A percentile compares a stretch with the other conserved stretches of the same genome.
Conservation (phyloP, 1,140 invertebrate genomes). For the Octopus sinensis region DNA sequence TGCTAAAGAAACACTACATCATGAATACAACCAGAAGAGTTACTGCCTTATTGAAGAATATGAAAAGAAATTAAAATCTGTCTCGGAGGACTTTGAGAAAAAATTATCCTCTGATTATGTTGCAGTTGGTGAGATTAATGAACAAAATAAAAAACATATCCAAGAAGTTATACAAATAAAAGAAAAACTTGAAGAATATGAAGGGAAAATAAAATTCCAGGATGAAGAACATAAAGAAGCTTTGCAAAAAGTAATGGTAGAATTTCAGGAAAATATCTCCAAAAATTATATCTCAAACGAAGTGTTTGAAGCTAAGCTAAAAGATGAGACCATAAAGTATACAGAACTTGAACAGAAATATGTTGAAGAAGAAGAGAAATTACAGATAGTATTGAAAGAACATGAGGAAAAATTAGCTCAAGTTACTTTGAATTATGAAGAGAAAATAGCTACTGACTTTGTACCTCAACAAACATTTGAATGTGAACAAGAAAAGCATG, state of each 20-base stretch:
- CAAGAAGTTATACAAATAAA: background rate
- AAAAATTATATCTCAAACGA: background rate
- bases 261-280: background rate
- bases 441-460: background rate
- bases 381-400: background rate
- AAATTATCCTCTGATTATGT: background rate
- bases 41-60: background rate
- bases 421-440: background rate
- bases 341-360: background rate
- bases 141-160: background rate
- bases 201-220: background rate
- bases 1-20: background rate
- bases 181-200: background rate
- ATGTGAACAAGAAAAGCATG: background rate
- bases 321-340: background rate
- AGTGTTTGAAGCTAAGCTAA: background rate
- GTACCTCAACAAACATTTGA: background rate
- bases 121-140: background rate
- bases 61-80: background rate
- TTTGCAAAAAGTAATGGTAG: background rate
- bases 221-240: background rate
- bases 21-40: background rate
- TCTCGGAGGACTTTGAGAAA: background rate
- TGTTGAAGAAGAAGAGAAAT: background rate
- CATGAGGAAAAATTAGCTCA: background rate